phyloP scores from a whole-genome alignment of 2,113 vertebrate genomes.

The Phyllopteryx taeniolatus region DNA sequence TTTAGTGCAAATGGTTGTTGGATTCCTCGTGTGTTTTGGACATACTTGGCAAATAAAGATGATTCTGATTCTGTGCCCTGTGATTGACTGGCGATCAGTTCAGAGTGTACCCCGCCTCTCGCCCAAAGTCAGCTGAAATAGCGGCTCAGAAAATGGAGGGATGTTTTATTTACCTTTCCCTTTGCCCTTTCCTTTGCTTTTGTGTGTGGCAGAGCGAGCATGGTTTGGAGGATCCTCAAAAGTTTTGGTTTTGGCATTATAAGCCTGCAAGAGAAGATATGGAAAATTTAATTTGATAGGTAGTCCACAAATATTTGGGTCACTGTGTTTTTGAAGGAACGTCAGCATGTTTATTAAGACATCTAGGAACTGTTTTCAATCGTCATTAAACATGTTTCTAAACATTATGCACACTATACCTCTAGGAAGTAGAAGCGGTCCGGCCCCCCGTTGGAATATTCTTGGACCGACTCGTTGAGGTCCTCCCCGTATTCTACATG shows the following conservation, averaged over 20 bases:
- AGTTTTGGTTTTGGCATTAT: slow-evolving; percentile 86
- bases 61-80: no score
- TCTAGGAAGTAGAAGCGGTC: slow-evolving; percentile 95
- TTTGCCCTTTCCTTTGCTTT: slow-evolving; percentile 94
- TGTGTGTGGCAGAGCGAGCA: slow-evolving; percentile 82
- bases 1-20: no score
- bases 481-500: slow-evolving; percentile 88
- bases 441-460: slow-evolving; percentile 77
- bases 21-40: no score
- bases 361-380: background rate
- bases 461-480: slow-evolving; percentile 80
- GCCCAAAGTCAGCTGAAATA: no score
- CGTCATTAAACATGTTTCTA: background rate
- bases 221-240: slow-evolving; percentile 96
- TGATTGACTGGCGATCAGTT: no score
- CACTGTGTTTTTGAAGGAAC: background rate
- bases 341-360: background rate
- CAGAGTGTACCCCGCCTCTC: no score
- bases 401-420: slow-evolving; percentile 62
- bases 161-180: slow-evolving; percentile 81
- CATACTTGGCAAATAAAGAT: no score
- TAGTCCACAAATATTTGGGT: background rate
- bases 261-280: slow-evolving; percentile 74
- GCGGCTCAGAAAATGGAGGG: no score
- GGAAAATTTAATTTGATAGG: background rate